Percentiles rank a stretch among this genome's conserved stretches.
These are phyloP conservation scores for Drosophila seclusa DNA, from an alignment of 2,888 invertebrate species.

Conservation along the genomic window DNA sequence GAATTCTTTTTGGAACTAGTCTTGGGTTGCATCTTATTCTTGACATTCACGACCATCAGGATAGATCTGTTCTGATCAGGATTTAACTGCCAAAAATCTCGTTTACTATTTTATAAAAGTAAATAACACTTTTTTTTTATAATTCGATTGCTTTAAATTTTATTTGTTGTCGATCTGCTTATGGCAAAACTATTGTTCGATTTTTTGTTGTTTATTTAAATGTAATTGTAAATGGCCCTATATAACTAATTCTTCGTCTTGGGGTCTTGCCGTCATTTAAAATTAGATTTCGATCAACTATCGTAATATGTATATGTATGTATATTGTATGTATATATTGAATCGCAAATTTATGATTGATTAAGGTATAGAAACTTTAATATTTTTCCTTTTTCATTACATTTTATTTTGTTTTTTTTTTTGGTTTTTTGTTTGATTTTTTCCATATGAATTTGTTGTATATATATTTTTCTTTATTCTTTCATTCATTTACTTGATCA, in stretches of 20 bases:
- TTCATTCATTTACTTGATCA: slow-evolving; percentile 74
- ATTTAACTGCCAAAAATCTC: slow-evolving; percentile 39
- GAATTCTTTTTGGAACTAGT: slow-evolving; percentile 50
- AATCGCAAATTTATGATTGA: slow-evolving; percentile 75
- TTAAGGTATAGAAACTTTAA: slow-evolving; percentile 71
- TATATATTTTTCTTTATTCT: slow-evolving; percentile 63
- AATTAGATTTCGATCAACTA: slow-evolving; percentile 63
- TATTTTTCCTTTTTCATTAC: slow-evolving; percentile 39
- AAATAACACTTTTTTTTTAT: slow-evolving; percentile 51
- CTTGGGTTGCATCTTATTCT: slow-evolving; percentile 48
- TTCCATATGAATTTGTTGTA: slow-evolving; percentile 60
- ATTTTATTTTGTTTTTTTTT: background rate
- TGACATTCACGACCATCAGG: slow-evolving; percentile 28
- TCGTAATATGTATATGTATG: slow-evolving; percentile 60
- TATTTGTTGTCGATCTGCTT: slow-evolving; percentile 28
- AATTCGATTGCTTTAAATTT: slow-evolving; percentile 4
- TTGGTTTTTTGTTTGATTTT: slow-evolving; percentile 16
- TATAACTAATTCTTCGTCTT: slow-evolving; percentile 49
- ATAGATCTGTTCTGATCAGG: slow-evolving; percentile 33
- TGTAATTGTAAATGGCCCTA: slow-evolving; percentile 72
- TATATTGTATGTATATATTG: slow-evolving; percentile 67
- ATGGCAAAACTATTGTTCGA: slow-evolving; percentile 63
- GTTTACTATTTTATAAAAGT: slow-evolving; percentile 61
- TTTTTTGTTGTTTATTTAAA: slow-evolving; percentile 47
- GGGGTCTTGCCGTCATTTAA: slow-evolving; percentile 32